Percentiles rank a stretch among this genome's conserved stretches.
Evolutionary conservation across 2,888 invertebrate species (phyloP).

Genomic region (Catocala nupta): DNA sequence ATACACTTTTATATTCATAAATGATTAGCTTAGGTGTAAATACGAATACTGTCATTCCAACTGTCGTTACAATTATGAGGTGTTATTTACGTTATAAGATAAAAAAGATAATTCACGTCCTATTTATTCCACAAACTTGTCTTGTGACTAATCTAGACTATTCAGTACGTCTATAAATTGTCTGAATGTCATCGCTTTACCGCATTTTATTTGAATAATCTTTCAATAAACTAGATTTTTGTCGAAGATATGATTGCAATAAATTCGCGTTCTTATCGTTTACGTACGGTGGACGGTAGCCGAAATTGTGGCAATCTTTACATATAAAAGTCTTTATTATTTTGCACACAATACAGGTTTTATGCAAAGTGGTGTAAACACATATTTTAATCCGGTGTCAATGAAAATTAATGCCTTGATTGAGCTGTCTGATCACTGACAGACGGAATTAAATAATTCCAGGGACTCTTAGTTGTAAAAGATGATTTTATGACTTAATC

Average conservation of each 20-base stretch:
- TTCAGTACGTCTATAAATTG: conserved; percentile 37
- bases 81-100: no score
- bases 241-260: conserved; percentile 33
- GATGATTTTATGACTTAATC: no score
- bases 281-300: conserved; percentile 37
- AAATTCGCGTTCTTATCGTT: conserved; percentile 41
- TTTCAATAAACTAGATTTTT: conserved; percentile 38
- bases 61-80: no score
- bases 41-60: no score
- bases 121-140: conserved; percentile 13
- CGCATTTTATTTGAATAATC: conserved; percentile 37
- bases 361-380: conserved; percentile 8
- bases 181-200: conserved; percentile 34
- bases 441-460: neutral
- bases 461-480: no score
- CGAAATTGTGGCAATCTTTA: conserved; percentile 26
- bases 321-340: conserved; percentile 16
- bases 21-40: no score
- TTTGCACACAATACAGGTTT: conserved; percentile 7
- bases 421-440: neutral
- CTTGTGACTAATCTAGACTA: conserved; percentile 21
- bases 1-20: no score
- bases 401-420: neutral
- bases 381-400: conserved; percentile 1
- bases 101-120: neutral